Evolutionary conservation across 2,888 invertebrate genomes (phyloP).

Genomic region (Electrophaes corylata): DNA sequence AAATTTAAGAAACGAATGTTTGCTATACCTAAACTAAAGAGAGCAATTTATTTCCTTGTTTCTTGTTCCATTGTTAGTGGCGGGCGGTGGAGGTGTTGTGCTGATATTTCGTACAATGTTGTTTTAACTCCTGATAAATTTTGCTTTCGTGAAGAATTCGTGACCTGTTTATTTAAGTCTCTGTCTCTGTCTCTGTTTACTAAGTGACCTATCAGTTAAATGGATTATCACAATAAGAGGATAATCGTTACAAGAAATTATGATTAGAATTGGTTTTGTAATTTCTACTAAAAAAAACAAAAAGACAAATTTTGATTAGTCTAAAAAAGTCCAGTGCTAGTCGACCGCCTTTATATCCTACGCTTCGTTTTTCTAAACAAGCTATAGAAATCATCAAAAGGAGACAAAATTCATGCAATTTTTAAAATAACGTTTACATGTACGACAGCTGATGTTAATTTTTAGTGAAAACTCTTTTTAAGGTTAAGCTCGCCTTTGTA

Average conservation of each 20-base stretch:
- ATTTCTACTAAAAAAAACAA: too few species aligned
- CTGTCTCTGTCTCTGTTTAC: not conserved
- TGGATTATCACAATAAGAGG: not conserved
- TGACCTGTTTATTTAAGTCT: not conserved
- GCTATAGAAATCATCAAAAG: too few species aligned
- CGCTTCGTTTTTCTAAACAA: too few species aligned
- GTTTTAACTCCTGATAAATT: constrained; percentile 18
- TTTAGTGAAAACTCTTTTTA: too few species aligned
- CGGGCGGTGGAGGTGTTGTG: constrained; percentile 15
- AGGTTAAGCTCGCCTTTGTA: too few species aligned
- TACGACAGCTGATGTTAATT: too few species aligned
- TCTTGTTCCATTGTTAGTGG: constrained; percentile 9
- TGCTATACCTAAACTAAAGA: constrained; percentile 15
- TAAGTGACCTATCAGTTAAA: not conserved
- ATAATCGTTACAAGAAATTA: too few species aligned
- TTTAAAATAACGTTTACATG: too few species aligned
- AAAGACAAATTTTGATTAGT: too few species aligned
- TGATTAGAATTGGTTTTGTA: not conserved
- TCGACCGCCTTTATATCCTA: too few species aligned
- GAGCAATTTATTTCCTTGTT: constrained; percentile 38
- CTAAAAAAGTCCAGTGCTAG: too few species aligned
- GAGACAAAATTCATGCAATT: too few species aligned
- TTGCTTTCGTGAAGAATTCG: constrained; percentile 2
- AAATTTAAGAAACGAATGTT: constrained; percentile 1
- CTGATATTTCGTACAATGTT: constrained; percentile 25